Evolutionary conservation across 2,113 vertebrate genomes (phyloP), one percentile per base, ranked within the genome.

Genomic region (Zosterops lateralis): DNA sequence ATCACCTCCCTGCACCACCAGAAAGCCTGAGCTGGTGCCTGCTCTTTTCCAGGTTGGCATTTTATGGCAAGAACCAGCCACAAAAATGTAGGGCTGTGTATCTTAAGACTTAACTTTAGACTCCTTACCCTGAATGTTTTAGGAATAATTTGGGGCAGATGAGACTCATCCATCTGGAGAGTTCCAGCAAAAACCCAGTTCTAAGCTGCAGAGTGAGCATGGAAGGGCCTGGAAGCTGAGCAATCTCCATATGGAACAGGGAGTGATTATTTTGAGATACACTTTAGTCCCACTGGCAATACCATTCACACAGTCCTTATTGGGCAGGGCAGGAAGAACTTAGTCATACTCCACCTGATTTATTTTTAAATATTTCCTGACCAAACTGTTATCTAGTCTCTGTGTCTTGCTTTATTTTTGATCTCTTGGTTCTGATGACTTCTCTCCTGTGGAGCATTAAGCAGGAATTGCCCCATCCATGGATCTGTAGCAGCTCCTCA

Each of bases 1-100:
- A 51, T 12, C 1, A 0, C 42, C 36, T 86, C 29, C 45, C 22
- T 66, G 54, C 20, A 34, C 16, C 57, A 65, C 50, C 61, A 87
- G 62, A 38, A 81, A 72, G 25, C 66, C 54, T 34, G n/a, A 65
- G 57, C 40, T 62, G 45, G 28, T 81, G 47, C 42, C 86, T 87
- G 84, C 65, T 87, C 80, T 89, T 93, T 95, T 87, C 48, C 36
- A 79, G 62, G 40, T 3, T 61, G 36, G n/a, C 15, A 17, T 65
- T 72, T 68, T 32, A 24, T 29, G 48, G 79, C n/a, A 83, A 86
- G 20, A 86, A 18, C 26, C 20, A 54, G 18, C 7, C 31, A 51
- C 17, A 65, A 6, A 88, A 68, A 34, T 10, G 34, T 28, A 66
- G 56, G 68, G 32, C 17, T 89, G 32, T 4, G 0, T 66, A 34